Percentiles rank a stretch among this genome's conserved stretches.
Conservation (phyloP, 2,797 vertebrate species). For the Sebastes aleutianus region DNA sequence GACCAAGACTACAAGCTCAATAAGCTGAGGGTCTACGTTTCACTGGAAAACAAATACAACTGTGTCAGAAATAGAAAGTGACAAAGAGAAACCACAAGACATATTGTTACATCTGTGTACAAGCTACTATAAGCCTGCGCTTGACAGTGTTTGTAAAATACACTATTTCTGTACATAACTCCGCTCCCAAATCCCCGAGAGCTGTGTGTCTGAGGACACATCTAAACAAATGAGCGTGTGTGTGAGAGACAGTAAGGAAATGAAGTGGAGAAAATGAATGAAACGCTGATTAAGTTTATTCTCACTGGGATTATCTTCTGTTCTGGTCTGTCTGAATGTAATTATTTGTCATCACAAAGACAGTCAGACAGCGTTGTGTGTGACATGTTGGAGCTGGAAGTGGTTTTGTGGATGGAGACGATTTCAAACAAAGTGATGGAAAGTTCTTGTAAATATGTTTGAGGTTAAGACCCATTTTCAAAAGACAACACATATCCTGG, state of each 20-base stretch:
- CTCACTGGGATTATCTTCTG: constrained; percentile 6
- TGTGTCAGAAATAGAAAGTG: not conserved
- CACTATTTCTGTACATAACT: not conserved
- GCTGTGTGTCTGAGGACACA: not conserved
- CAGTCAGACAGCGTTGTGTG: not conserved
- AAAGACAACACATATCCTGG: not conserved
- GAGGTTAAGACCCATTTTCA: not conserved
- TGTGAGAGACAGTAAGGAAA: not conserved
- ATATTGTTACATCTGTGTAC: not conserved
- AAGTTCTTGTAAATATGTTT: not conserved
- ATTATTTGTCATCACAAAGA: not conserved
- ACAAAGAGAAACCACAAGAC: constrained; percentile 1
- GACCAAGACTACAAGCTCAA: not conserved
- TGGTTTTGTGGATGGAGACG: not conserved
- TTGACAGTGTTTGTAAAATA: not conserved
- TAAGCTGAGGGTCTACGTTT: not conserved
- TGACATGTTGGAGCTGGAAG: not conserved
- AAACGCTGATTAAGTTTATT: constrained; percentile 3
- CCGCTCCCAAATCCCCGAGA: not conserved
- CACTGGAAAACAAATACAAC: not conserved
- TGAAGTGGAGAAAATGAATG: not conserved
- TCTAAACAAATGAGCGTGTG: not conserved
- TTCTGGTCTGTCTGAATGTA: not conserved
- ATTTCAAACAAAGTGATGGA: not conserved
- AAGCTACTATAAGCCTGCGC: not conserved